Percentiles rank a stretch among this genome's conserved stretches.
phyloP scores from a whole-genome alignment of 2,797 vertebrate species.

The Muscicapa striata region DNA sequence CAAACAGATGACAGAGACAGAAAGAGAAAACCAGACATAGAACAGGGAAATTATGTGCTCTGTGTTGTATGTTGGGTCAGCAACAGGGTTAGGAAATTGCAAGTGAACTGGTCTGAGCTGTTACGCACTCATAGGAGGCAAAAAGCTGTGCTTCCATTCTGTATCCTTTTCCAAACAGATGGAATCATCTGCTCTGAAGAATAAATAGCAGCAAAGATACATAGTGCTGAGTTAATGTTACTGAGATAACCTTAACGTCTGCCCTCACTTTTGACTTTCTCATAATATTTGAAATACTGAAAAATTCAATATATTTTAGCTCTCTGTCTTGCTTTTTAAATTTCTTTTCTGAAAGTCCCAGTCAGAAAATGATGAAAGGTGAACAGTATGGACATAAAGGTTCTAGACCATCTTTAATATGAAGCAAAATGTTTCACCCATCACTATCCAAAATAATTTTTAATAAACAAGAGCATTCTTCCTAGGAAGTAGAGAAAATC shows the following conservation, averaged over 20 bases:
- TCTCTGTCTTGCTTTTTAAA: background rate
- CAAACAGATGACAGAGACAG: background rate
- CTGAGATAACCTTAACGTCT: background rate
- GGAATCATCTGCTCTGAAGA: background rate
- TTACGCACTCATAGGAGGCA: fast-evolving
- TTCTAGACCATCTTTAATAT: background rate
- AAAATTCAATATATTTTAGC: background rate
- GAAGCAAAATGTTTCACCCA: background rate
- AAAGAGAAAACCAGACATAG: background rate
- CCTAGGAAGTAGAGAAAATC: background rate
- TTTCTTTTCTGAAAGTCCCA: background rate
- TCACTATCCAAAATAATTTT: background rate
- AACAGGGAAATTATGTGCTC: background rate
- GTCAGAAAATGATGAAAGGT: background rate
- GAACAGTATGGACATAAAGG: background rate
- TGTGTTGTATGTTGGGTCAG: fast-evolving
- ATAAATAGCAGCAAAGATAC: background rate
- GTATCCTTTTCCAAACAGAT: background rate
- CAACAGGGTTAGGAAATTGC: background rate
- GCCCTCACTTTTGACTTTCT: background rate
- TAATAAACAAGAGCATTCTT: background rate
- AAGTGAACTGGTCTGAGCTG: background rate
- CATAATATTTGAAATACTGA: background rate
- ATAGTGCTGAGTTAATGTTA: background rate
- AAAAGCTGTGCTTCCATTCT: background rate